phyloP scores from a whole-genome alignment of 2,797 vertebrate genomes.

The Oreochromis grahami region DNA sequence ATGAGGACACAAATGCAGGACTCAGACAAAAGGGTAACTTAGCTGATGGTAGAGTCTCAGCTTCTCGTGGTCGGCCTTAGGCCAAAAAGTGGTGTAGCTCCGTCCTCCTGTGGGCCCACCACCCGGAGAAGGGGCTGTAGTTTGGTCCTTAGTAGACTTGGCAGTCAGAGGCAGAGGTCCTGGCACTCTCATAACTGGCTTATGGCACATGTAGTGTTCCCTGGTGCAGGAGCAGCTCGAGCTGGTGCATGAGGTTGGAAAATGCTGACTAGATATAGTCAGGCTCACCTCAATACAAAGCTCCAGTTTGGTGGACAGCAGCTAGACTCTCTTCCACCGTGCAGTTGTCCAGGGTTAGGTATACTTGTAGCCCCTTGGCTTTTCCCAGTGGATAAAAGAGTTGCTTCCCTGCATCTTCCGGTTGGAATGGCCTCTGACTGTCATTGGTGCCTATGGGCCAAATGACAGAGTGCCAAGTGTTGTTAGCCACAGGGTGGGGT shows the following conservation, averaged over 20 bases:
- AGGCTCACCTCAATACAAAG: neutral
- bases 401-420: neutral
- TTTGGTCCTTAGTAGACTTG: neutral
- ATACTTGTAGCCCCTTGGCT: neutral
- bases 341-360: neutral
- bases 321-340: neutral
- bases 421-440: neutral
- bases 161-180: neutral
- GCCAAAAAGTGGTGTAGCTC: neutral
- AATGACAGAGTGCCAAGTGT: neutral
- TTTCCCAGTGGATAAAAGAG: neutral
- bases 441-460: neutral
- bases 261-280: neutral
- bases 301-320: neutral
- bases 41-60: neutral
- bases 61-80: neutral
- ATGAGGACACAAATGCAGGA: neutral
- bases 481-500: neutral
- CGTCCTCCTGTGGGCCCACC: neutral
- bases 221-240: neutral
- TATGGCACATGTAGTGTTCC: neutral
- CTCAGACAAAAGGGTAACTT: neutral
- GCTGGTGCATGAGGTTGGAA: neutral
- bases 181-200: neutral
- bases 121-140: neutral